Base-by-base conservation (phyloP, 2,113 vertebrate species). In the Pseudorasbora parva region DNA sequence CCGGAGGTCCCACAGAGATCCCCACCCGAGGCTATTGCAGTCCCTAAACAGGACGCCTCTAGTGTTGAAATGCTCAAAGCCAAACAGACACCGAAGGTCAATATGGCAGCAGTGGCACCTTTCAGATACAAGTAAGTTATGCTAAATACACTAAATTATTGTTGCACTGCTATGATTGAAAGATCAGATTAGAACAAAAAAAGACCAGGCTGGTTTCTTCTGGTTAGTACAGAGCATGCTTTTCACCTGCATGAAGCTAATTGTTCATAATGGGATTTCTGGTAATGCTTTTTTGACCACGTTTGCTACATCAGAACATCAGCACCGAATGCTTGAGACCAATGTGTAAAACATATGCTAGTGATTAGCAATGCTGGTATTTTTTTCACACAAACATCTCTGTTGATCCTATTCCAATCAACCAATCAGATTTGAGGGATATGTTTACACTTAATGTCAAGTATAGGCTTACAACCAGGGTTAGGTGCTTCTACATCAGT, bases 101-200 rank as follows among this genome's bases (percentile, higher is more conserved):
- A 94, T 85, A 94, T 94, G 94, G 94, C 92, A 1, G 89, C 93
- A 5, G 92, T 94, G 21, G 92, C 94, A 62, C 94, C 94, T 5
- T 94, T 94, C 89, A 92, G 93, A 82, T 93, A 92, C 88, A 92
- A 91, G 93, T 92, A 82, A 81, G 85, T 68, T 14, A 37, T 21
- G 49, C 11, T 9, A 21, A 64, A 60, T 56, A 8, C 1, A 7
- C 2, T 73, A n/a, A 47, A 25, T 5, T 12, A 23, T 7, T 43
- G 21, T 11, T 14, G 41, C 41, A n/a, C 15, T 66, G 30, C 15
- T 66, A 33, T 30, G 62, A 17, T 68, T 10, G 1, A 37, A 68
- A 37, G 0, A 68, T 37, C 17, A 10, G 17, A 19, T 68, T 68
- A 41, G 17, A 68, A 30, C 17, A 66, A 3, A 66, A 47, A 66